Base-by-base conservation (phyloP, 2,888 invertebrate species). In the Silvanus unidentatus region DNA sequence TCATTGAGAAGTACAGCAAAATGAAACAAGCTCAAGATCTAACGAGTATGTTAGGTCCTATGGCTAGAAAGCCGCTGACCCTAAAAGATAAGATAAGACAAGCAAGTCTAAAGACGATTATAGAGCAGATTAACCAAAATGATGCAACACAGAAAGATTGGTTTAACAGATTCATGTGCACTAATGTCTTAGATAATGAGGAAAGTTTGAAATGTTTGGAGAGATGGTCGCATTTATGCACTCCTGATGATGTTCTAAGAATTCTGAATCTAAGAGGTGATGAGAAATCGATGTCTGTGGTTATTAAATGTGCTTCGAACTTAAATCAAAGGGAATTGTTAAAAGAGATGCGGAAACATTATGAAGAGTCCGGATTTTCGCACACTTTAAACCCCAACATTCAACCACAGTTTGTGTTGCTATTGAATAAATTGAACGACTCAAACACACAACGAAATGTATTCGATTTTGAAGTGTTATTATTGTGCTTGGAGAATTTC, bases 41-140 rank as follows among this genome's bases (percentile, higher is more conserved):
- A 12, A 47, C 65, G 2, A 50, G 52, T 40, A 63, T 66, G 58
- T 45, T 71, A n/a, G 50, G 50, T 10, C 49, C 53, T 2, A 62
- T 70, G 12, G 67, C 69, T 4, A 59, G 52, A 44, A 70, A 67
- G 53, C 70, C 70, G 2, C 62, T 65, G 54, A 60, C 63, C 11
- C 16, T 69, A 11, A 49, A 54, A 11, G 66, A 71, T 49, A 53
- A 52, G 29, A 68, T 71, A 34, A 44, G 53, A 11, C 50, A 54
- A 46, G 66, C 71, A 2, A 60, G 64, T 47, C 16, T 52, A 6
- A 16, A 53, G 2, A 63, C 56, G 1, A 65, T 68, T 10, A 62
- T 71, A 11, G 46, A 48, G 13, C 65, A 62, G 48, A 50, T 70
- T 2, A 54, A 65, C 43, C 59, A 58, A 48, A 48, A 43, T 11